Conservation (phyloP, 2,113 vertebrate species). For the Crotophaga sulcirostris region DNA sequence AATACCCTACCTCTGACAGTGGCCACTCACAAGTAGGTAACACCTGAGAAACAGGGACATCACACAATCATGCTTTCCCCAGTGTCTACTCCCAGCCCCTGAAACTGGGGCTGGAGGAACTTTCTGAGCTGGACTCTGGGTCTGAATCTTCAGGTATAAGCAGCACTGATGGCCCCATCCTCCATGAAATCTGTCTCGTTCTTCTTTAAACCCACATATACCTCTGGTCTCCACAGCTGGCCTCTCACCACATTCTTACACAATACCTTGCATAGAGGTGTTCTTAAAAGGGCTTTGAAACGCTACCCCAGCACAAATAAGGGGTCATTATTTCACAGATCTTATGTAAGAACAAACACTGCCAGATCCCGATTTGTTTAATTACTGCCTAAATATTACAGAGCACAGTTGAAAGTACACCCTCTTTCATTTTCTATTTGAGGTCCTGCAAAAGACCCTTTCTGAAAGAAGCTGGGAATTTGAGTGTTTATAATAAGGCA, state of each 20-base stretch:
- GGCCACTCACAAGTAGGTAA: not conserved
- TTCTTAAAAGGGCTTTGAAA: not conserved
- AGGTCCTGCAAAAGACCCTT: not conserved
- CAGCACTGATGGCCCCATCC: not conserved
- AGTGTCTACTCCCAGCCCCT: not conserved
- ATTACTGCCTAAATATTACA: not conserved
- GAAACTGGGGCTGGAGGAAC: not conserved
- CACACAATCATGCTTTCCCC: not conserved
- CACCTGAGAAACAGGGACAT: not conserved
- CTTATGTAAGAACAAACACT: not conserved
- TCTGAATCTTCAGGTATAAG: not conserved
- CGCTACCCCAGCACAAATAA: not conserved
- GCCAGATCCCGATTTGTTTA: not conserved
- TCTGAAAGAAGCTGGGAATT: not conserved
- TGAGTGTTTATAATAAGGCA: not conserved
- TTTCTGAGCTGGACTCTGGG: not conserved
- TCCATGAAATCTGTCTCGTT: not conserved
- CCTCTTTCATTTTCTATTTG: conserved; percentile 4
- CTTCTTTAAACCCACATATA: not conserved
- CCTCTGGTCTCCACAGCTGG: not conserved
- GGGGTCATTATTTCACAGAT: not conserved
- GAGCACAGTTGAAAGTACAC: not conserved
- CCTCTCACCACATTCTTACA: not conserved
- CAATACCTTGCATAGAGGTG: not conserved
- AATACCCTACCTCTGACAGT: not conserved